Evolutionary conservation across 2,113 vertebrate species (phyloP).

Genomic region (Bufo gargarizans): DNA sequence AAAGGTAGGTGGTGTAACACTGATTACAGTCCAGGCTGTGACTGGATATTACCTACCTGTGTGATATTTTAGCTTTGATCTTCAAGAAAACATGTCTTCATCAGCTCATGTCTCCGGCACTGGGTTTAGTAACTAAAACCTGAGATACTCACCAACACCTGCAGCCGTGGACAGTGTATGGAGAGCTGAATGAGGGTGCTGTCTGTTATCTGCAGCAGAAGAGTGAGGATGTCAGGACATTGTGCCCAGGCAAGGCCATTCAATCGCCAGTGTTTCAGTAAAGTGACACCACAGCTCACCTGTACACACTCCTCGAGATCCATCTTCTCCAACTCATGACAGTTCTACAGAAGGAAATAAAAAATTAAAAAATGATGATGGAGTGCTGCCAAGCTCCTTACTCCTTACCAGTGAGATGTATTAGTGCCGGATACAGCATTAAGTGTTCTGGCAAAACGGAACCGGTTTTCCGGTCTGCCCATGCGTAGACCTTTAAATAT

Average conservation of each 20-base stretch:
- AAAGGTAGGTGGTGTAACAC: no score
- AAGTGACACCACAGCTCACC: constrained; percentile 56
- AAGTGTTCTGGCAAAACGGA: no score
- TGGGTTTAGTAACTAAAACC: neutral
- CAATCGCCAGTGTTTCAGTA: neutral
- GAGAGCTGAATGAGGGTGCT: constrained; percentile 94
- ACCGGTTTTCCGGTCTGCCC: no score
- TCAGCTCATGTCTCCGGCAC: neutral
- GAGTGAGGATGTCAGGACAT: neutral
- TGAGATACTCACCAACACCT: constrained; percentile 89
- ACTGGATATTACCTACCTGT: neutral
- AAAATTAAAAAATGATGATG: neutral
- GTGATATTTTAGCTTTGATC: neutral
- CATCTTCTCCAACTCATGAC: constrained; percentile 98
- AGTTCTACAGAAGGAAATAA: constrained; percentile 80
- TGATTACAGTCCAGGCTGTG: no score
- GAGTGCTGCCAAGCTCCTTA: neutral
- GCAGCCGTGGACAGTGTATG: constrained; percentile 94
- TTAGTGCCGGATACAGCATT: no score
- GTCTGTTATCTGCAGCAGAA: constrained; percentile 68
- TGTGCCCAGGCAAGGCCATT: neutral
- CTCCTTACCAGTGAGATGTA: neutral
- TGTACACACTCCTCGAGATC: constrained; percentile 98
- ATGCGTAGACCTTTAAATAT: no score
- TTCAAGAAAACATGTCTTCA: neutral